Base-by-base conservation (phyloP, 2,888 invertebrate genomes). In the Erannis defoliaria region DNA sequence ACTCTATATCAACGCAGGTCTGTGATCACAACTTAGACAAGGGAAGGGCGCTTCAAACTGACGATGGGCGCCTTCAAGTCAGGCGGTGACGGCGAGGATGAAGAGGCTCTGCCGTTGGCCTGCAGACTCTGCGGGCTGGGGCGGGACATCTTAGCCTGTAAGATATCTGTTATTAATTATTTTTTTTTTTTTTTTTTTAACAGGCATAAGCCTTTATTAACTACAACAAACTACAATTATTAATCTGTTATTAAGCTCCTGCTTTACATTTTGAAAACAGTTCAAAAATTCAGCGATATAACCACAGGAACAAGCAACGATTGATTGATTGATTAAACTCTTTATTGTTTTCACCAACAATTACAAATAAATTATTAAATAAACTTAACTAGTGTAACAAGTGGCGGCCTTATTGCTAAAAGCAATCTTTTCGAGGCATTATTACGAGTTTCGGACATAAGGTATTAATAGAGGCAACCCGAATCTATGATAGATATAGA, bases 41-140 rank as follows among this genome's bases (percentile, higher is more conserved):
- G 84, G 0, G 89, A 90, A 0, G 89, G 90, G 53, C 90, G 73
- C 68, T 89, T 90, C 31, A 89, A 42, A 67, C 81, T 89, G 68
- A 89, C 84, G 56, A 85, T 84, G 46, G 90, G 89, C 1, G 81
- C 79, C 0, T 71, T 67, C 68, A 84, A 76, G 76, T 82, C 75
- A n/a, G 84, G 84, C 40, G 82, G 21, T n/a, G n/a, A 81, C n/a
- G 86, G 79, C 14, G 88, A 81, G 14, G 79, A 73, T 0, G 78
- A 67, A 1, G 14, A 5, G 2, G 18, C 37, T 26, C 74, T 73
- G 26, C 26, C 26, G 26, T 64, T 75, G 65, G 65, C 59, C 18
- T 72, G 69, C 60, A 35, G 33, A n/a, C 26, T 38, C 55, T 33
- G 45, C 12, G n/a, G 18, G 33, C 19, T 43, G 8, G 42, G 1